phyloP scores from a whole-genome alignment of 1,140 invertebrate genomes.

The Homalodisca vitripennis region DNA sequence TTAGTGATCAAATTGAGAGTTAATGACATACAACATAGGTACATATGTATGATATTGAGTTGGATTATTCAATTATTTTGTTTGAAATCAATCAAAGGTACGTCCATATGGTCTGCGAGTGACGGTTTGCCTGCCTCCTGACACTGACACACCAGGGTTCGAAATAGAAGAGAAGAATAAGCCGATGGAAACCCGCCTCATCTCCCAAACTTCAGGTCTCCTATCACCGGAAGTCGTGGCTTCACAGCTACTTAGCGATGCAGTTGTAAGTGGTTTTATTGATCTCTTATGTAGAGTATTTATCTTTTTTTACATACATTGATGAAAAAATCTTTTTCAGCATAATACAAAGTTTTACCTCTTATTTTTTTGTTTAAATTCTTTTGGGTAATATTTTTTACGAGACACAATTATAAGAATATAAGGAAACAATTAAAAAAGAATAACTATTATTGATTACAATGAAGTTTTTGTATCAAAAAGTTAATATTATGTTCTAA shows the following conservation, averaged over 20 bases:
- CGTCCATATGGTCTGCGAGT: conserved; percentile 79
- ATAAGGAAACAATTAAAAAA: too few relatives aligned
- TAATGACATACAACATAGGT: background rate
- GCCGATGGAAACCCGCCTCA: conserved; percentile 85
- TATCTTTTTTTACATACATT: too few relatives aligned
- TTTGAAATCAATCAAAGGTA: conserved; percentile 57
- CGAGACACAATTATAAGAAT: background rate
- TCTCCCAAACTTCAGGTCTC: conserved; percentile 77
- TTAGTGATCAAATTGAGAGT: too few relatives aligned
- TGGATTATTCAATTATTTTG: background rate
- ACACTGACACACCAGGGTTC: conserved; percentile 97
- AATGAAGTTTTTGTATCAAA: too few relatives aligned
- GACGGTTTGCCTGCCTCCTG: conserved; percentile 88
- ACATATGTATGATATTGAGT: background rate
- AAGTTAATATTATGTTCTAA: too few relatives aligned
- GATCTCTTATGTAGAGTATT: too few relatives aligned
- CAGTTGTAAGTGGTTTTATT: conserved; percentile 60
- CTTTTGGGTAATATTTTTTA: too few relatives aligned
- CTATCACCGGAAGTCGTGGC: conserved; percentile 79
- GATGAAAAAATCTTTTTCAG: too few relatives aligned
- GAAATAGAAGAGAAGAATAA: conserved; percentile 80
- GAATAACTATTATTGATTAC: too few relatives aligned
- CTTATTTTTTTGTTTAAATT: background rate
- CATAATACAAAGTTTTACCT: background rate
- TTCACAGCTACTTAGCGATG: conserved; percentile 72